Evolutionary conservation across 2,113 vertebrate species (phyloP), one percentile per base, ranked within the genome.

Genomic region (Podarcis raffonei): DNA sequence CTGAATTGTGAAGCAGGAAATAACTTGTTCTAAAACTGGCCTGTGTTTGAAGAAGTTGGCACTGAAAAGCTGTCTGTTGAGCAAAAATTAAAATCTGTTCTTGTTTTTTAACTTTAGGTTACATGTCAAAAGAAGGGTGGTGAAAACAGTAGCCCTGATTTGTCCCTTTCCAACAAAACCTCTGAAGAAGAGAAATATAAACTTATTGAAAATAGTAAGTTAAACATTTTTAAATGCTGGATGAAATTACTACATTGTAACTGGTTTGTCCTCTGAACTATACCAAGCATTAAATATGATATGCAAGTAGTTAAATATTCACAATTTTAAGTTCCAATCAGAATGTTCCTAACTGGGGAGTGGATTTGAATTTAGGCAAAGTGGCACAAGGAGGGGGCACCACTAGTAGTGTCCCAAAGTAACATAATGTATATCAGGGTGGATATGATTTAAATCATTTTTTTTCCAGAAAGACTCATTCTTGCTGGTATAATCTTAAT

Each of bases 191-290:
- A 89, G 0, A 32, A 68, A 80, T 57, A 87, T 72, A n/a, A 81
- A 86, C 59, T 82, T 25, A 8, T 87, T 20, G 82, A 93, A 77
- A 1, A 0, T 23, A 87, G 95, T 95, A 86, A 95, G 94, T 1
- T 71, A 0, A 42, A 12, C 53, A 0, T 37, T 16, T 72, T 83
- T 48, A 74, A 85, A 75, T 25, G 1, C 12, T 4, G 25, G 16
- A 6, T 84, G 1, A 6, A 6, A 13, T 78, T 78, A 42, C 18
- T 77, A 42, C 42, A 48, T 37, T 12, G 37, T 13, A 77, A 77
- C 11, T 77, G 27, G 27, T 30, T 79, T 18, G 76, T 6, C 27
- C 3, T 80, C 32, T 62, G 16, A 53, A 79, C 79, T 62, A 4
- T 16, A n/a, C 27, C 53, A 59, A 62, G n/a, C 13, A 48, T 79